These are phyloP conservation scores for Gonioctena quinquepunctata DNA, from an alignment of 1,140 invertebrate genomes.

Conservation along the genomic window DNA sequence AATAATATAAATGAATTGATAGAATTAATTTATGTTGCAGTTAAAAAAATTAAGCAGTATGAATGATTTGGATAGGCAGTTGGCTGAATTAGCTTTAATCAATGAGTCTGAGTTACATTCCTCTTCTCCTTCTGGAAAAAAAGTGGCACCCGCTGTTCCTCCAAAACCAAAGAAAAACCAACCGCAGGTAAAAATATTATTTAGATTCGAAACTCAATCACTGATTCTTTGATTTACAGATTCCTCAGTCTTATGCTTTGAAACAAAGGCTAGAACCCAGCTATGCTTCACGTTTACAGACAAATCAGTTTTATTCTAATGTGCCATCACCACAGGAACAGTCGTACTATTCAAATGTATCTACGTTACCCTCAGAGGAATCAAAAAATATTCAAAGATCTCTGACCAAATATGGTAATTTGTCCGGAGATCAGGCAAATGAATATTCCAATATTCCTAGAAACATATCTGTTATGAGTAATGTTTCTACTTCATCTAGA, in stretches of 20 bases:
- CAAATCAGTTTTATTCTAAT: constrained; percentile 45
- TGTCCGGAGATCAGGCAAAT: constrained; percentile 23
- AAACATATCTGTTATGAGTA: constrained; percentile 31
- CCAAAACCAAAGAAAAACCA: constrained; percentile 77
- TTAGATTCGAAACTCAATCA: neutral
- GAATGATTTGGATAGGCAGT: constrained; percentile 63
- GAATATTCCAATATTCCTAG: constrained; percentile 31
- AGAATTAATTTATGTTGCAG: neutral
- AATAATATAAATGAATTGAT: neutral
- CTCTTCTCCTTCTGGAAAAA: constrained; percentile 62
- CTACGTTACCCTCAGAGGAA: constrained; percentile 20
- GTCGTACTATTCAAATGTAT: constrained; percentile 34
- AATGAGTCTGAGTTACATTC: constrained; percentile 60
- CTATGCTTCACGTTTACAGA: constrained; percentile 55
- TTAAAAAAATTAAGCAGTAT: constrained; percentile 41
- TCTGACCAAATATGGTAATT: too few species aligned
- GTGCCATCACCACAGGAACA: constrained; percentile 27
- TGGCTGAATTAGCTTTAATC: constrained; percentile 62
- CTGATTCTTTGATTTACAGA: constrained; percentile 28
- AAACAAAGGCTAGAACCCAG: constrained; percentile 54
- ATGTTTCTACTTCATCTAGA: constrained; percentile 30
- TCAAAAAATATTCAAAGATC: too few species aligned
- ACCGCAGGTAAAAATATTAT: constrained; percentile 62
- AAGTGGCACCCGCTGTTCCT: constrained; percentile 74
- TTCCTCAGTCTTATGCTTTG: constrained; percentile 53